Conservation (phyloP, 2,113 vertebrate species). For the Tragulus kanchil region DNA sequence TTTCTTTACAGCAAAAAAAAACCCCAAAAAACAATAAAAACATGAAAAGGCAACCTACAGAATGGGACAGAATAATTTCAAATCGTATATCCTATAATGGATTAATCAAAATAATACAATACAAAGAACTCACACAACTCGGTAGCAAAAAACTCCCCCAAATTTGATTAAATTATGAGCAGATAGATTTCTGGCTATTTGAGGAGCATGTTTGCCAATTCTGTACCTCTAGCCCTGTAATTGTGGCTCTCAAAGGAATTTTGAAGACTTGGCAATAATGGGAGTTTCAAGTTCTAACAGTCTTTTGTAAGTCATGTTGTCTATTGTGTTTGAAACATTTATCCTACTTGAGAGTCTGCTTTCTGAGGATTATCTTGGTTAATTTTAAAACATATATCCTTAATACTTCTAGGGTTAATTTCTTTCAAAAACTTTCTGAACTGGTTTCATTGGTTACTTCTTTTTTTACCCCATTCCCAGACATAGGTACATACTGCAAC, state of each 20-base stretch:
- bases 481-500: neutral
- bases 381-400: neutral
- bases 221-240: neutral
- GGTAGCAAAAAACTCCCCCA: too few relatives aligned
- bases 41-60: too few relatives aligned
- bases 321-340: conserved; percentile 7
- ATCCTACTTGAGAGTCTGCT: neutral
- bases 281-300: neutral
- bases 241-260: neutral
- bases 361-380: conserved; percentile 41
- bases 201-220: conserved; percentile 43
- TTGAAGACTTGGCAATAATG: conserved; percentile 23
- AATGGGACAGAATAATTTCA: too few relatives aligned
- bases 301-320: neutral
- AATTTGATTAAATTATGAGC: neutral
- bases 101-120: too few relatives aligned
- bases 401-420: conserved; percentile 44
- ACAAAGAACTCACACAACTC: too few relatives aligned
- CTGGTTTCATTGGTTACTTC: conserved; percentile 4
- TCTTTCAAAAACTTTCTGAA: conserved; percentile 20
- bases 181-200: conserved; percentile 28
- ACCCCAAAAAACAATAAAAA: too few relatives aligned
- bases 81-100: too few relatives aligned
- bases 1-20: too few relatives aligned
- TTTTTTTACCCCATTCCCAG: neutral